Base-by-base conservation (phyloP, 2,113 vertebrate genomes). In the Typhlomys cinereus region DNA sequence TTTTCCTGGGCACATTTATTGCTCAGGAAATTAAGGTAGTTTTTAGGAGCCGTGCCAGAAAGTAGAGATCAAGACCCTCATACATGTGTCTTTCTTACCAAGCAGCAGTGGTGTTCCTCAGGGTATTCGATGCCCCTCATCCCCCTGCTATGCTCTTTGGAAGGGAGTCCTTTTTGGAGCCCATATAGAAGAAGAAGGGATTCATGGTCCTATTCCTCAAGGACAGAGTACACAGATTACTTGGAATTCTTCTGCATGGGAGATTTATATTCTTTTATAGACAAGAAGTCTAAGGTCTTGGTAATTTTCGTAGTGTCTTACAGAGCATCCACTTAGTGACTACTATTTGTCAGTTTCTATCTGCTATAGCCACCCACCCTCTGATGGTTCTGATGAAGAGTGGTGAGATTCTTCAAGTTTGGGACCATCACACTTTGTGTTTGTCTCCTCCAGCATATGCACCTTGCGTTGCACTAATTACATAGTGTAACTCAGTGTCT, bases 241-340 rank as follows among this genome's bases (percentile, higher is more conserved):
- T 87, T 93, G 89, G 48, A 82, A 84, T 74, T 87, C 34, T 88
- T 85, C 29, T 57, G 59, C 57, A 39, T 15, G 70, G 50, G 48
- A 74, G 59, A 41, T 73, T 93, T 75, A 17, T 46, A 46, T 80
- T 21, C 59, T 90, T 82, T 92, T 78, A 66, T 29, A 90, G 66
- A 73, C 36, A 50, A 88, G 69, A 15, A 85, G 50, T 73, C 57
- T 73, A 29, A 75, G 71, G 82, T 76, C 61, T 85, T 17, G 36
- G 57, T 85, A 64, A 75, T 36, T 85, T 88, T 81, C 41, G 69
- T 39, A 71, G 46, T 84, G 61, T 82, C 29, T 29, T 4, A n/a
- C 31, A 64, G 62, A 80, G 7, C 78, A 23, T 70, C 57, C 50
- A 48, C 46, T 62, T 3, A 39, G 71, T 61, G 48, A 39, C 71